Evolutionary conservation across 2,888 invertebrate genomes (phyloP), one percentile per base, ranked within the genome.

Genomic region (Notocelia uddmanniana): DNA sequence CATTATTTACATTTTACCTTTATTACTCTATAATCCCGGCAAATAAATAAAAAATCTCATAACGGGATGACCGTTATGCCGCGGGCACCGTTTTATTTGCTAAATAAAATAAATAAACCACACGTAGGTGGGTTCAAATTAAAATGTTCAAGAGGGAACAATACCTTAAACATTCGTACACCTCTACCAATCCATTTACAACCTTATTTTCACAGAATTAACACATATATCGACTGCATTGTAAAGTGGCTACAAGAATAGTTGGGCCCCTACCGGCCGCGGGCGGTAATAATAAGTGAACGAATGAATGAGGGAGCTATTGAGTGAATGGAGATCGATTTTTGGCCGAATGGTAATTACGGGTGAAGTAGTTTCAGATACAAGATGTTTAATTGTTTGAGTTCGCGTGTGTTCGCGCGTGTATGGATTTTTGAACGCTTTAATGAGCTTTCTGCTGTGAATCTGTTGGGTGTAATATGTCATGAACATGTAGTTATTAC

Each of bases 1-100:
- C 45, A 67, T 71, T 71, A 71, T 71, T 66, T 71, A 71, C 82
- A 78, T 82, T n/a, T 80, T 84, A 87, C 87, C 86, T 89, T 87
- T 83, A 88, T 85, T 81, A 80, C 82, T 75, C 81, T 82, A 81
- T 87, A 87, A 88, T 84, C 86, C 87, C 80, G 75, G 80, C 81
- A 84, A 85, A 86, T 83, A 85, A 83, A 85, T 81, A 81, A 83
- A 82, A 85, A 79, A 81, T 77, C 79, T 80, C 79, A 82, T 80
- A 80, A 80, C 62, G 76, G 78, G 66, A 77, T 80, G 80, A 79
- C 83, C 86, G 85, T 85, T 84, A 78, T 76, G 85, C 85, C 81
- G 79, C 81, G 76, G 79, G 85, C 78, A 69, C 75, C 78, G 75
- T 78, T 80, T 81, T 81, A 79, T 72, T 72, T 72, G 72, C 67